Conservation (phyloP, 2,888 invertebrate species). For the Theretra japonica region DNA sequence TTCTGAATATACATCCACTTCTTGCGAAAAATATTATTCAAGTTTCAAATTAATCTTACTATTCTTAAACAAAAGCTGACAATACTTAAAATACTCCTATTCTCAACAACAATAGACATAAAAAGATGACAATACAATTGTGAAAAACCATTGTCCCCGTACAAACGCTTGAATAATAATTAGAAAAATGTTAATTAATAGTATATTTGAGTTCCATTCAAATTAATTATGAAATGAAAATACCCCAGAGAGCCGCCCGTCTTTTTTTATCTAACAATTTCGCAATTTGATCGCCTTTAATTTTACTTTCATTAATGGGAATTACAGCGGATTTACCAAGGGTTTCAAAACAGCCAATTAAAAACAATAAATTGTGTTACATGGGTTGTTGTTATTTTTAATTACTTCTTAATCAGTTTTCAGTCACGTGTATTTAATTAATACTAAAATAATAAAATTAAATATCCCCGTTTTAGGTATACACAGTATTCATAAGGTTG, state of each 20-base stretch:
- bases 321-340: not conserved
- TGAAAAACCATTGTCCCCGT: not conserved
- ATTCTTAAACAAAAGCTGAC: not conserved
- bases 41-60: not conserved
- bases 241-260: not conserved
- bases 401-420: too few relatives aligned
- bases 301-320: not conserved
- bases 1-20: too few relatives aligned
- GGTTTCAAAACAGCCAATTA: not conserved
- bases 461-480: too few relatives aligned
- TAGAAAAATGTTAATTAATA: not conserved
- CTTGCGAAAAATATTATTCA: too few relatives aligned
- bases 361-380: not conserved
- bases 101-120: not conserved
- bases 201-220: not conserved
- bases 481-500: too few relatives aligned
- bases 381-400: too few relatives aligned
- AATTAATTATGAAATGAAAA: constrained; percentile 10
- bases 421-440: too few relatives aligned
- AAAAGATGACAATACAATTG: not conserved
- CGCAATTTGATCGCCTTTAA: not conserved
- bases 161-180: not conserved
- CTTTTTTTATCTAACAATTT: constrained; percentile 6
- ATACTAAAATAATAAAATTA: too few relatives aligned
- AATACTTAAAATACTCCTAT: not conserved